These are phyloP conservation scores for Ictalurus furcatus DNA, from an alignment of 2,113 vertebrate genomes.

Conservation along the genomic window DNA sequence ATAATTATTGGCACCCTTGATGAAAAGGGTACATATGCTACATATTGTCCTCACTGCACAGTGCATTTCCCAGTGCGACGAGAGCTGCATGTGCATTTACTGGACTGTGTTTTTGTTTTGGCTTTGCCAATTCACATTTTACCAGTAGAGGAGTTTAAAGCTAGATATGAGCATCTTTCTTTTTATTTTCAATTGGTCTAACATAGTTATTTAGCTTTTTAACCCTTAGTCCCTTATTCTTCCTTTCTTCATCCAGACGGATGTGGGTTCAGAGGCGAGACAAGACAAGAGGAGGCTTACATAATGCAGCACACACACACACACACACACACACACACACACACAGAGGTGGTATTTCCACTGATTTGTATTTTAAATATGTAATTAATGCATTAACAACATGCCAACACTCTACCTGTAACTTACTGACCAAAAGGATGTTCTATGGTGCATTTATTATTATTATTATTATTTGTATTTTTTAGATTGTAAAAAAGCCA, in stretches of 20 bases:
- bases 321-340: background rate
- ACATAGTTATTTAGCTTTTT: background rate
- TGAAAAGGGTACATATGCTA: background rate
- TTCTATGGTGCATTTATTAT: background rate
- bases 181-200: background rate
- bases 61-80: background rate
- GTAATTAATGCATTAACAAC: background rate
- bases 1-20: background rate
- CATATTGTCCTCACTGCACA: background rate
- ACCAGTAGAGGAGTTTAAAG: background rate
- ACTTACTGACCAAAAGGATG: background rate
- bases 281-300: background rate
- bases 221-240: background rate
- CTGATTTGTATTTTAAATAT: background rate
- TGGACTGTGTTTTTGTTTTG: background rate
- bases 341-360: background rate
- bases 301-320: background rate
- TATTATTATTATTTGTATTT: too few species aligned
- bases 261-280: background rate
- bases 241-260: background rate
- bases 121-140: background rate
- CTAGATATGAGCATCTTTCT: background rate
- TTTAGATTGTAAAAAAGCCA: background rate
- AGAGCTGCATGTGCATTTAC: background rate
- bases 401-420: background rate